phyloP scores from a whole-genome alignment of 2,888 invertebrate genomes.

The Cynaeus angustus region DNA sequence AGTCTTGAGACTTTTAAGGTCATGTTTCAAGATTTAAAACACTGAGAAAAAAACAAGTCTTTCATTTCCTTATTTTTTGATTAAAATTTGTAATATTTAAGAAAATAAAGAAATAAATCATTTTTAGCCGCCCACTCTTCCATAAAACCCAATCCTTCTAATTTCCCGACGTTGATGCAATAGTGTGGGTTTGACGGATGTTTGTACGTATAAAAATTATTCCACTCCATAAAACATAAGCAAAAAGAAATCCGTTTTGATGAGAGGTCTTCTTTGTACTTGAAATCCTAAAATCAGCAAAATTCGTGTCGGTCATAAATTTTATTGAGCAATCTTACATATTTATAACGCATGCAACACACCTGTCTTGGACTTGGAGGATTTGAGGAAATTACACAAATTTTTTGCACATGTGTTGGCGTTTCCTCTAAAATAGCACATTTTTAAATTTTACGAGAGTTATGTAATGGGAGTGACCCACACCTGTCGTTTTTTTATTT shows the following conservation, averaged over 20 bases:
- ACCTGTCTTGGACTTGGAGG: constrained; percentile 29
- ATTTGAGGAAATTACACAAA: constrained; percentile 19
- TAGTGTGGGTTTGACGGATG: constrained; percentile 28
- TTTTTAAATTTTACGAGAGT: constrained; percentile 15
- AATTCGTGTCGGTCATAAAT: constrained; percentile 33
- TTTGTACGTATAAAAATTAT: constrained; percentile 20
- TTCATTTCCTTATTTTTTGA: too few species aligned
- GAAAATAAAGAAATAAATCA: neutral
- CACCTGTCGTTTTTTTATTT: constrained; percentile 36
- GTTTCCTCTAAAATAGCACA: constrained; percentile 22
- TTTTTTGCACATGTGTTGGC: constrained; percentile 17
- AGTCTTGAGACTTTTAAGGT: neutral
- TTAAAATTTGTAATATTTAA: too few species aligned
- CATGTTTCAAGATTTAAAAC: constrained; percentile 2
- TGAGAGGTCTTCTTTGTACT: constrained; percentile 7
- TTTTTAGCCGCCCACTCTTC: neutral
- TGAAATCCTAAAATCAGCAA: constrained; percentile 23
- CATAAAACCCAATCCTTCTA: neutral
- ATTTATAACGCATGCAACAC: constrained; percentile 18
- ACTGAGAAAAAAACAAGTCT: neutral
- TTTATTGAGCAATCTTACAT: constrained; percentile 19
- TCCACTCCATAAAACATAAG: neutral
- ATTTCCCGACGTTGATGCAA: constrained; percentile 1
- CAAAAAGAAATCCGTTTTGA: constrained; percentile 16
- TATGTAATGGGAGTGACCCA: constrained; percentile 20